Conservation (phyloP, 2,888 invertebrate species). For the Archips xylosteana region DNA sequence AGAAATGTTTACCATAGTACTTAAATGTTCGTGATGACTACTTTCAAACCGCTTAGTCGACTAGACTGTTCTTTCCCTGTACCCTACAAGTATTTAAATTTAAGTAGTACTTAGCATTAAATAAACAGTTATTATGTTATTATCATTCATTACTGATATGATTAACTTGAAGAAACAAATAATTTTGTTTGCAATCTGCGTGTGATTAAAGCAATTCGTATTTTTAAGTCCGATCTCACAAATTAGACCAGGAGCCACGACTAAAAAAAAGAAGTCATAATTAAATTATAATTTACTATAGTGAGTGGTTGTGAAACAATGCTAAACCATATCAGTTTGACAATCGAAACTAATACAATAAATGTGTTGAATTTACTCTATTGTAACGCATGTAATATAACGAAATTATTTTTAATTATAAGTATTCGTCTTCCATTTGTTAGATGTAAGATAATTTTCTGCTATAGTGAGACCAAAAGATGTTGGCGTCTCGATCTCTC, state of each 20-base stretch:
- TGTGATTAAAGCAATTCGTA: too few species aligned
- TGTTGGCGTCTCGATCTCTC: background rate
- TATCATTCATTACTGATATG: too few species aligned
- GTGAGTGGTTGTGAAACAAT: conserved; percentile 39
- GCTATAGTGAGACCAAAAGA: background rate
- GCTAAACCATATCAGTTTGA: conserved; percentile 37
- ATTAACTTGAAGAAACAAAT: too few species aligned
- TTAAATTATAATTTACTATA: conserved; percentile 8
- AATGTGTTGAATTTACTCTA: conserved; percentile 41
- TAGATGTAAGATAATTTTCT: conserved; percentile 34
- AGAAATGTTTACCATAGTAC: too few species aligned
- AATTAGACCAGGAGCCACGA: conserved; percentile 11
- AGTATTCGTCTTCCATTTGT: conserved; percentile 41
- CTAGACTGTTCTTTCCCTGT: too few species aligned
- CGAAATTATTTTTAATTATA: conserved; percentile 41
- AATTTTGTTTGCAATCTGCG: too few species aligned
- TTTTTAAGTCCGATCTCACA: too few species aligned
- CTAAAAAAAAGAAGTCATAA: background rate
- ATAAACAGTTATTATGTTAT: too few species aligned
- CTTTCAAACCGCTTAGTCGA: too few species aligned
- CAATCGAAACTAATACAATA: conserved; percentile 40
- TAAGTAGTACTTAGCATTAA: too few species aligned
- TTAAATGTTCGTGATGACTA: too few species aligned
- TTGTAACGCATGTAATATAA: conserved; percentile 36
- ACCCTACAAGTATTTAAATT: too few species aligned